A percentile compares a stretch with the other conserved stretches of the same genome.
Conservation (phyloP, 1,140 invertebrate species). For the Oncopodura yosiiana region DNA sequence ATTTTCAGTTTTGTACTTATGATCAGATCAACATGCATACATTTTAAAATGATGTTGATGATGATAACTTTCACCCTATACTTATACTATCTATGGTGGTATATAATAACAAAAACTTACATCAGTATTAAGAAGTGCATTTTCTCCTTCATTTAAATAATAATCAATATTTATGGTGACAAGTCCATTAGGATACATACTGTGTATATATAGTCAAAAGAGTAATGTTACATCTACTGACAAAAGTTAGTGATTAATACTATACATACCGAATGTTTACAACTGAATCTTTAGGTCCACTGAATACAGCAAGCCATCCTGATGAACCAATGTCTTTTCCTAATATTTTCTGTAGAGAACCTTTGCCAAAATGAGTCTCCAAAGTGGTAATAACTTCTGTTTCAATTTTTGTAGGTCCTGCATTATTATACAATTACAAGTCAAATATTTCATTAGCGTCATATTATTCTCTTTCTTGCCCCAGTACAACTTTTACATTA, state of each 20-base stretch:
- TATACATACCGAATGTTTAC: slow-evolving; percentile 23
- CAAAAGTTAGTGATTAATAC: no score
- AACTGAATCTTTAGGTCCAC: slow-evolving; percentile 55
- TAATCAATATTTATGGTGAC: slow-evolving; percentile 67
- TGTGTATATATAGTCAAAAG: no score
- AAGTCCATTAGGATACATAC: slow-evolving; percentile 21
- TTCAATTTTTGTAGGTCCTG: slow-evolving; percentile 6
- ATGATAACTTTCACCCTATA: not conserved
- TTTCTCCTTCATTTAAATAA: slow-evolving; percentile 60
- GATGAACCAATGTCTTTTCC: slow-evolving; percentile 37
- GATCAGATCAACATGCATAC: not conserved
- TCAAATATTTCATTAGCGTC: no score
- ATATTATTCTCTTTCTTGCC: no score
- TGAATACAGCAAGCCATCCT: slow-evolving; percentile 55
- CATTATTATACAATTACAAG: not conserved
- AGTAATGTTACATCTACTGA: no score
- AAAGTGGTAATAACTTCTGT: slow-evolving; percentile 8
- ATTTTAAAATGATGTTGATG: no score
- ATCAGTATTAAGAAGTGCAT: slow-evolving; percentile 59
- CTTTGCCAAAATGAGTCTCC: slow-evolving; percentile 8
- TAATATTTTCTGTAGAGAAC: slow-evolving; percentile 1
- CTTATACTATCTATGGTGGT: no score
- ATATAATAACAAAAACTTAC: no score
- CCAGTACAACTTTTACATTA: no score
- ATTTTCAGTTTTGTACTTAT: no score